Base-by-base conservation (phyloP, 2,797 vertebrate species). In the Chrysocyon brachyurus region DNA sequence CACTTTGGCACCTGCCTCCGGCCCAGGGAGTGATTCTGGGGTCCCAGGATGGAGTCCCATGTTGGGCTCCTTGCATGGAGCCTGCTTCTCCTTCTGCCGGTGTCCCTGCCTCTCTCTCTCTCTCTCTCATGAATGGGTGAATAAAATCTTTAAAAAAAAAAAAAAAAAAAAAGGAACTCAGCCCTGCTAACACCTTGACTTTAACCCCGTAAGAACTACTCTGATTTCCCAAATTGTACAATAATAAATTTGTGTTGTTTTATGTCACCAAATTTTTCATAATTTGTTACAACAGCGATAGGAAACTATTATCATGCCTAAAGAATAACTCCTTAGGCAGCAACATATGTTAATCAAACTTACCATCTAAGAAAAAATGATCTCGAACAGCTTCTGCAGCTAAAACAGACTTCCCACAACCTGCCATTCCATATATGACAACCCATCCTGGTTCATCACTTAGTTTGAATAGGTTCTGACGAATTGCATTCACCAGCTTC, bases 371-470 rank as follows among this genome's bases (percentile, higher is more conserved):
- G 94, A 99, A 97, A 1, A 52, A 93, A n/a, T 99, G 99, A 98
- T 99, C 98, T 95, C 99, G 98, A 92, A 99, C 99, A 22, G 99
- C 99, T 98, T 99, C 99, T 11, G 99, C 99, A 83, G 99, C 99
- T 96, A 99, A 98, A 81, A 99, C 99, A n/a, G 99, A 99, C 98
- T 99, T 99, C 21, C 99, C 99, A 12, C 99, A 99, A 68, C 99
- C 99, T 8, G 99, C 99, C 99, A 99, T 99, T 86, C 99, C 99
- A 84, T 99, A 99, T n/a, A 99, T 98, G 0, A 99, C 99, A 94
- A 99, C 99, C 99, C 99, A 99, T 16, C 99, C 99, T 0, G 99
- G 96, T 4, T 99, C 98, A 8, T 92, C 98, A 97, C 98, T 98
- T 97, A 99, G 97, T n/a, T 93, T 97, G 78, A 97, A 98, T 28